Percentiles rank a stretch among this genome's conserved stretches.
phyloP scores from a whole-genome alignment of 2,888 invertebrate species.

The Paralinhomoeus sp. region DNA sequence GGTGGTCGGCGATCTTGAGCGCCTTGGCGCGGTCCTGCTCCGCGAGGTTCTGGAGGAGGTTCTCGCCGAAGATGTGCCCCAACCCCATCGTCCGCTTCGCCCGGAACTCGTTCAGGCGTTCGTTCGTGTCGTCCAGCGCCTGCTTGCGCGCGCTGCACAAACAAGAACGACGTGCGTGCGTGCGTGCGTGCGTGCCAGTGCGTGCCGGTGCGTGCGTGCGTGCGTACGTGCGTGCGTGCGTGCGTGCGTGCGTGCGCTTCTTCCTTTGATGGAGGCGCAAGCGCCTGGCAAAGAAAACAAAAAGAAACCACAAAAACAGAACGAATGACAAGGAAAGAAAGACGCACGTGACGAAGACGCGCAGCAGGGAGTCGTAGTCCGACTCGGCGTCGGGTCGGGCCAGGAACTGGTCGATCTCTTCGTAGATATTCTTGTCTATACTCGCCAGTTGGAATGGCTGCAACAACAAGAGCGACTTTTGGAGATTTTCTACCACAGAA shows the following conservation, averaged over 20 bases:
- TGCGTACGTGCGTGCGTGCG: no score
- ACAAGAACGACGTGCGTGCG: no score
- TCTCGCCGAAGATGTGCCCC: constrained; percentile 55
- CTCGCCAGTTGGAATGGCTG: background rate
- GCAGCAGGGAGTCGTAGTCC: no score
- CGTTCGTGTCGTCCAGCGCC: constrained; percentile 51
- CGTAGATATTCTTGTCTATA: constrained; percentile 7
- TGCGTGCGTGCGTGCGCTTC: no score
- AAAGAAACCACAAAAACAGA: no score
- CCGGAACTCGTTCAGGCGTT: constrained; percentile 58
- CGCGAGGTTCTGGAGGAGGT: constrained; percentile 47
- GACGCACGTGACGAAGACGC: no score
- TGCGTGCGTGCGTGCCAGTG: no score
- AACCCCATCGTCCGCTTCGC: constrained; percentile 69
- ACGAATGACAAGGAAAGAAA: no score
- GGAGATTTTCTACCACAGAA: no score
- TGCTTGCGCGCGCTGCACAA: constrained; percentile 45
- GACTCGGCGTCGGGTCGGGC: constrained; percentile 6
- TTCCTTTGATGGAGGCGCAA: no score
- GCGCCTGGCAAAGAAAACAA: no score
- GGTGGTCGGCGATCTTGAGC: constrained; percentile 46
- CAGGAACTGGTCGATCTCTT: constrained; percentile 23
- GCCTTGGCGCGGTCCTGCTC: constrained; percentile 55
- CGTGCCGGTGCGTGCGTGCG: no score
- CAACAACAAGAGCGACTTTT: background rate